A percentile compares a stretch with the other conserved stretches of the same genome.
Evolutionary conservation across 2,113 vertebrate genomes (phyloP).

Genomic region (Muscicapa adusta): DNA sequence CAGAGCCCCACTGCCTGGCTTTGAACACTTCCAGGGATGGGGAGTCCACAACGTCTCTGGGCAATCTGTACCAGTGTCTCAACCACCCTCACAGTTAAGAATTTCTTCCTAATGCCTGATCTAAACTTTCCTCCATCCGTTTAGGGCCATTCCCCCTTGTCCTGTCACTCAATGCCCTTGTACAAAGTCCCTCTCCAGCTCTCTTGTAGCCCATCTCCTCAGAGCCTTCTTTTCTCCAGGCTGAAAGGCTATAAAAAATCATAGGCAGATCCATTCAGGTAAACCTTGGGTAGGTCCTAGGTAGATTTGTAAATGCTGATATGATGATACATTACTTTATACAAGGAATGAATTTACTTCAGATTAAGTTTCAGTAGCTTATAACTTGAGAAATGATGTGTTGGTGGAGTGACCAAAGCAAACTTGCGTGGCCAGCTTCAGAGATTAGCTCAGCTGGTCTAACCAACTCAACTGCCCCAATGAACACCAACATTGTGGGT

Average conservation of each 20-base stretch:
- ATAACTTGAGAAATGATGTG: not conserved
- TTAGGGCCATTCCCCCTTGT: not conserved
- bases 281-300: not conserved
- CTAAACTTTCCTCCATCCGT: not conserved
- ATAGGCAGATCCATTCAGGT: not conserved
- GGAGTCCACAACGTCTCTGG: not conserved
- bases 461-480: not conserved
- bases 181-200: not conserved
- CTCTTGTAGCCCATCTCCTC: not conserved
- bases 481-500: not conserved
- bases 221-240: not conserved
- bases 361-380: not conserved
- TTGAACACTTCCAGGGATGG: not conserved
- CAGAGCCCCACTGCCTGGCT: not conserved
- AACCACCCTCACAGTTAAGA: not conserved
- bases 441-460: not conserved
- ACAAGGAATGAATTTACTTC: not conserved
- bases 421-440: fast-evolving
- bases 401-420: not conserved
- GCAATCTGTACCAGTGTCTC: not conserved
- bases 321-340: not conserved
- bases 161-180: not conserved
- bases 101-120: not conserved
- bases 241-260: not conserved
- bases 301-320: not conserved